phyloP scores from a whole-genome alignment of 2,113 vertebrate species.

The Diglossa brunneiventris region DNA sequence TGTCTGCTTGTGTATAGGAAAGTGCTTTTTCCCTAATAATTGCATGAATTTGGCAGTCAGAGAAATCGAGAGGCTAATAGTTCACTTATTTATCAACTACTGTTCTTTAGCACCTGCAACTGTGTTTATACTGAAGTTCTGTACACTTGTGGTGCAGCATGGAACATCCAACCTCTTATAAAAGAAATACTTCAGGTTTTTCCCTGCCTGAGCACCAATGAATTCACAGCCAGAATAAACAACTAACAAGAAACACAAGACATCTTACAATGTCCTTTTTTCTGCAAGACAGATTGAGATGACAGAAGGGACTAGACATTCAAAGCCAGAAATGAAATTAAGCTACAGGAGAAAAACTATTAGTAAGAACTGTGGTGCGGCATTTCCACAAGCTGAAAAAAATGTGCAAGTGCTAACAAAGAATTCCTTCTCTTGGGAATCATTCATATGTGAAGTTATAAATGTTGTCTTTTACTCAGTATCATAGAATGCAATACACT shows the following conservation, averaged over 20 bases:
- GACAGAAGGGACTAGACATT: not conserved
- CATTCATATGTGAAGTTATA: not conserved
- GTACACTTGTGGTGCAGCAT: not conserved
- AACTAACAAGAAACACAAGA: not conserved
- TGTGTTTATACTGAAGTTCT: not conserved
- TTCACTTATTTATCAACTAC: not conserved
- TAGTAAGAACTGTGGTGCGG: not conserved
- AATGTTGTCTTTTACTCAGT: not conserved
- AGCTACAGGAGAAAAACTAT: not conserved
- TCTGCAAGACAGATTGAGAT: not conserved
- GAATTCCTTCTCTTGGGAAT: not conserved
- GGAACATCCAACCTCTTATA: not conserved
- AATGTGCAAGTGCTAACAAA: not conserved
- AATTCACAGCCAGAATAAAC: not conserved
- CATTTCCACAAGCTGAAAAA: not conserved
- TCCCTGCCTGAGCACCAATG: fast-evolving
- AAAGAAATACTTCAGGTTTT: not conserved
- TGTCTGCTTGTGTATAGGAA: not conserved
- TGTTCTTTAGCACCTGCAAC: not conserved
- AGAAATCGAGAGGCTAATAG: not conserved
- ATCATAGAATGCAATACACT: not conserved
- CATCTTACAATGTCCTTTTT: not conserved
- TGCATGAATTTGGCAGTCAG: not conserved
- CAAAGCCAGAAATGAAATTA: not conserved
- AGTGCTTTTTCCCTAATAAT: not conserved